Conservation (phyloP, 2,797 vertebrate genomes). For the Peromyscus eremicus region DNA sequence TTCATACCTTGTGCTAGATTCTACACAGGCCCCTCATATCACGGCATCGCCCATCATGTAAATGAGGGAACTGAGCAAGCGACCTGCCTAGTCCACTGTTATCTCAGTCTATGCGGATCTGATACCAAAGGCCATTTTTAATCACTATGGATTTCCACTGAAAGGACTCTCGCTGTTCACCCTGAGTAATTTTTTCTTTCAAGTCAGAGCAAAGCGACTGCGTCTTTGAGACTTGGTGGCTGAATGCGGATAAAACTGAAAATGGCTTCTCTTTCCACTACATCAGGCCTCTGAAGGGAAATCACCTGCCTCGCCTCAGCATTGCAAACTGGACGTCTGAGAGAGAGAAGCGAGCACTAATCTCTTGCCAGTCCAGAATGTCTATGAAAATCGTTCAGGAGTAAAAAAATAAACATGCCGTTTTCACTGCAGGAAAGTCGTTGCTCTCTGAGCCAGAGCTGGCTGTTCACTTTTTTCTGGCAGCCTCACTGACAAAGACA, state of each 20-base stretch:
- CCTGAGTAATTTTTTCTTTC: conserved; percentile 36
- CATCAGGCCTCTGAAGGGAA: neutral
- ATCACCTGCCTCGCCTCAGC: neutral
- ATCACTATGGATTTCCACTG: neutral
- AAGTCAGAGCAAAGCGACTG: neutral
- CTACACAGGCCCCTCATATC: neutral
- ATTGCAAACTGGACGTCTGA: neutral
- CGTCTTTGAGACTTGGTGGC: conserved; percentile 7
- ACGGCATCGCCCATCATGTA: neutral
- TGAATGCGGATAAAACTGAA: conserved; percentile 18
- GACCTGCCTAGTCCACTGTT: neutral
- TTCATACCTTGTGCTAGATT: neutral
- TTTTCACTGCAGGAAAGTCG: conserved; percentile 33
- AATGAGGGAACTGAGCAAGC: neutral
- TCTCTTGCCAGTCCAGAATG: conserved; percentile 18
- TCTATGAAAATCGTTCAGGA: conserved; percentile 41
- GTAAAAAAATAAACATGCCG: neutral
- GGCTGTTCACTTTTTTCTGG: conserved; percentile 14
- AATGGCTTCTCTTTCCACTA: neutral
- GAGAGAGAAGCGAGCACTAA: conserved; percentile 38
- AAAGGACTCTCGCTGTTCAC: neutral
- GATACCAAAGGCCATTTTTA: neutral
- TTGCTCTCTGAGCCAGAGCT: conserved; percentile 35
- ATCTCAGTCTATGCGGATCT: neutral
- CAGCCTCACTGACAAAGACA: conserved; percentile 52